A percentile compares a stretch with the other conserved stretches of the same genome.
Evolutionary conservation across 1,140 invertebrate species (phyloP).

Genomic region (Anoplolepis gracilipes): DNA sequence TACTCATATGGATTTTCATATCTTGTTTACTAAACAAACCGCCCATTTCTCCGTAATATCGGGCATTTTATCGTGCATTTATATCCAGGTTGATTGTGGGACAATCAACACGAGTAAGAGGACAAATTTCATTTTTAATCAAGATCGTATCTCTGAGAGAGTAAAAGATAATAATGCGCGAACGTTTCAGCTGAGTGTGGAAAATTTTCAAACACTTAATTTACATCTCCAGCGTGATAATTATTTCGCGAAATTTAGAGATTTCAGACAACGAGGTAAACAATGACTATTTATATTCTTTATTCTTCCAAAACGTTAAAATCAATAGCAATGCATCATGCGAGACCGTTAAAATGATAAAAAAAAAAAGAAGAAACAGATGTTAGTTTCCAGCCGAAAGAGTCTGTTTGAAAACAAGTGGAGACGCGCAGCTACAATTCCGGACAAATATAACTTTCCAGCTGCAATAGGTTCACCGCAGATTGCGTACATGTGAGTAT

Average conservation of each 20-base stretch:
- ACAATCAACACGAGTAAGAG: background rate
- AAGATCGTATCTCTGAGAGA: background rate
- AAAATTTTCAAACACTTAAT: background rate
- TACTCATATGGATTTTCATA: constrained; percentile 53
- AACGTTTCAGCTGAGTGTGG: too few species aligned
- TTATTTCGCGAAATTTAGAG: background rate
- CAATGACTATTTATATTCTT: background rate
- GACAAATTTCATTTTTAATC: constrained; percentile 20
- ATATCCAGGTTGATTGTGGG: background rate
- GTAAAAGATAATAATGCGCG: too few species aligned
- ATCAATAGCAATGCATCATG: background rate
- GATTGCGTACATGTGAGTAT: constrained; percentile 61
- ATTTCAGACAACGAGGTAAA: constrained; percentile 1
- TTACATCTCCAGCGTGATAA: background rate
- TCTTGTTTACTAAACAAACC: constrained; percentile 51
- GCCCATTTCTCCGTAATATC: constrained; percentile 6
- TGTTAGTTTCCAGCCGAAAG: constrained; percentile 15
- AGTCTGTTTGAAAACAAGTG: constrained; percentile 37
- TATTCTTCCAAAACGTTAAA: background rate
- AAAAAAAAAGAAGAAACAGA: background rate
- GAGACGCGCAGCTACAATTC: constrained; percentile 43
- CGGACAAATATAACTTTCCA: constrained; percentile 58
- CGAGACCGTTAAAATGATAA: constrained; percentile 4
- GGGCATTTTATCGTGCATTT: background rate
- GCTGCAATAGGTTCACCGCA: constrained; percentile 55